phyloP scores from a whole-genome alignment of 2,113 vertebrate genomes.

The Oncorhynchus mykiss region DNA sequence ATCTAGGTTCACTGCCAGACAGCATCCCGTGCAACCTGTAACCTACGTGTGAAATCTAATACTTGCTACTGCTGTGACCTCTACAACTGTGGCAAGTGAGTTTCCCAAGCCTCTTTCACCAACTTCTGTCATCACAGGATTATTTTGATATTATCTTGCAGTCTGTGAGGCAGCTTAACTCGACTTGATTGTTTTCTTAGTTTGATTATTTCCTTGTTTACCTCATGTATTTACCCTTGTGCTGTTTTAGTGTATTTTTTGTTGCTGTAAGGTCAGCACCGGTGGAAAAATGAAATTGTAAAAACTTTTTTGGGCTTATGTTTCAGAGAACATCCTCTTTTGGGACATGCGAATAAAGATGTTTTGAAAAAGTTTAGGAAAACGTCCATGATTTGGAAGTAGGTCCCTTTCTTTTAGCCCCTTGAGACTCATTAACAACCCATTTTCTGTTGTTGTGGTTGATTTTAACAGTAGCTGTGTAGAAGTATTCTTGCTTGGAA shows the following conservation, averaged over 20 bases:
- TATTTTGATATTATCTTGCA: not conserved
- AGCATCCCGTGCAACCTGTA: conserved; percentile 80
- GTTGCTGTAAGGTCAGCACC: conserved; percentile 2
- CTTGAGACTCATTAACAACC: conserved; percentile 32
- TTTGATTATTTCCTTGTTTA: conserved; percentile 21
- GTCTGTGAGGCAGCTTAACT: not conserved
- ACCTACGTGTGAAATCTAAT: conserved; percentile 90
- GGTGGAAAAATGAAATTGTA: conserved; percentile 52
- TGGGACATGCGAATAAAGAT: conserved; percentile 82
- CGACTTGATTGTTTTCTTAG: conserved; percentile 7
- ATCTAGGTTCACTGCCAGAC: conserved; percentile 80
- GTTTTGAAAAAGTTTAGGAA: conserved; percentile 84
- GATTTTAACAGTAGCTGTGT: conserved; percentile 16
- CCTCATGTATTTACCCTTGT: conserved; percentile 6
- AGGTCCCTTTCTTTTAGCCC: conserved; percentile 70
- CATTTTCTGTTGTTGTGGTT: conserved; percentile 40
- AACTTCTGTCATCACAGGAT: not conserved
- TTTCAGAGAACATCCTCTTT: conserved; percentile 83
- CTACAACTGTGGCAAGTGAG: conserved; percentile 96
- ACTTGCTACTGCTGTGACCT: conserved; percentile 99
- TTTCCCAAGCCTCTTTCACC: conserved; percentile 1
- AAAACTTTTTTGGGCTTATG: conserved; percentile 73
- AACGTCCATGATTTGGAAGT: conserved; percentile 83
- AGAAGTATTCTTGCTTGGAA: conserved; percentile 22
- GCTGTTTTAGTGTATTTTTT: conserved; percentile 22